These are phyloP conservation scores for Gallinago paraguaiae DNA, from an alignment of 2,113 vertebrate genomes.

Conservation along the genomic window DNA sequence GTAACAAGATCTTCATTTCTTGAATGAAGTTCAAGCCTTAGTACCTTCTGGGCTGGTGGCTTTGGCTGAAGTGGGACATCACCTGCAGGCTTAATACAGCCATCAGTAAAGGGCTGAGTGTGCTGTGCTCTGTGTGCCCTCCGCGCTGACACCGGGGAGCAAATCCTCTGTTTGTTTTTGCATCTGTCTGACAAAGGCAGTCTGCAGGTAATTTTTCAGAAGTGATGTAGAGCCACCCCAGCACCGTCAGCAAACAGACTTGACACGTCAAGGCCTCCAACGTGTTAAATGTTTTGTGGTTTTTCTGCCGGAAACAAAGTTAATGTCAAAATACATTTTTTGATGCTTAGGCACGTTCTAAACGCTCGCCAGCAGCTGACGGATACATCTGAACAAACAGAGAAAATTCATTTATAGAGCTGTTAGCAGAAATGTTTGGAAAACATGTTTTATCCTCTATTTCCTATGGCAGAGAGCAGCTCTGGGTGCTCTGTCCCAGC, in stretches of 20 bases:
- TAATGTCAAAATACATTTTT: background rate
- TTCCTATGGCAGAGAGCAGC: background rate
- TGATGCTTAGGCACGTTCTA: background rate
- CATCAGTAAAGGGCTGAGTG: accelerated
- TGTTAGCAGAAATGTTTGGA: background rate
- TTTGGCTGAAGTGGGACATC: background rate
- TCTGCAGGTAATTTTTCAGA: background rate
- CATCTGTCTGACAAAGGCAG: background rate
- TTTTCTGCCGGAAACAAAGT: background rate
- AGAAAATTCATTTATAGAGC: background rate
- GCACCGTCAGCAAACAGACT: background rate
- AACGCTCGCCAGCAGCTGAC: background rate
- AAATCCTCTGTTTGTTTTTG: background rate
- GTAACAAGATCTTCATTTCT: background rate
- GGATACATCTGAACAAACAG: background rate
- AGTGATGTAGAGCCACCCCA: background rate
- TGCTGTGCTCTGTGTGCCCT: background rate
- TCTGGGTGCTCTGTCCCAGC: background rate
- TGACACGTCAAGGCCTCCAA: background rate
- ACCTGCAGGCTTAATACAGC: background rate
- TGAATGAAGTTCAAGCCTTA: background rate
- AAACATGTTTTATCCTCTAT: background rate
- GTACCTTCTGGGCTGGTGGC: background rate
- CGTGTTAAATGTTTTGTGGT: background rate
- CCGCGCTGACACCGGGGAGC: background rate